Base-by-base conservation (phyloP, 2,113 vertebrate genomes). In the Psophia crepitans region DNA sequence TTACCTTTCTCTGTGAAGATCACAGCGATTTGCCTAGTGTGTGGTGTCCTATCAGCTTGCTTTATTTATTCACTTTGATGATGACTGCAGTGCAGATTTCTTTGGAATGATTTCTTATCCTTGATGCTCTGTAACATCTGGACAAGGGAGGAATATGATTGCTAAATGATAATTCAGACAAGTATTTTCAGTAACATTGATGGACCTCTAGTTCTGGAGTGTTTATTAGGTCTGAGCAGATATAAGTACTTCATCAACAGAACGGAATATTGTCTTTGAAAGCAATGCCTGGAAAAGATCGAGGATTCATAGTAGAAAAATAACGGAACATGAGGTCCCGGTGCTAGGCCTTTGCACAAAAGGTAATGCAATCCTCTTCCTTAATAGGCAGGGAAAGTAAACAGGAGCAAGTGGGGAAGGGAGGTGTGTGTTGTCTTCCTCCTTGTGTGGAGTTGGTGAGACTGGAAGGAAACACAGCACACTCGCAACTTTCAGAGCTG, bases 201-300 rank as follows among this genome's bases (percentile, higher is more conserved):
- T 84, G 80, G 87, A 91, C 94, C 43, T 87, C 35, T 35, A 71
- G 30, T 84, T 95, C 68, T 87, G 81, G 58, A 81, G 64, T 89
- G 77, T 69, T 95, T 93, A 92, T 93, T 88, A 85, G 60, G 83
- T 93, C 54, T 78, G 56, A 95, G 79, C 76, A 92, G 60, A 89
- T 90, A 28, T 61, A 93, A 94, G 63, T 74, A 84, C 43, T 89
- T 92, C 28, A 74, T 86, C 84, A 86, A 39, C 77, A 80, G 84
- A 92, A 94, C 57, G 60, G 39, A 81, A 84, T 44, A 37, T 13
- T 89, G 80, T 48, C 69, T 92, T 91, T 87, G 77, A 79, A 78
- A 91, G 73, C 84, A 91, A 14, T 48, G 82, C 64, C 80, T 92
- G 46, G 53, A 84, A 68, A 94, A 71, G 56, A 70, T 70, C 73